Conservation (phyloP, 2,113 vertebrate species). For the Apodemus sylvaticus region DNA sequence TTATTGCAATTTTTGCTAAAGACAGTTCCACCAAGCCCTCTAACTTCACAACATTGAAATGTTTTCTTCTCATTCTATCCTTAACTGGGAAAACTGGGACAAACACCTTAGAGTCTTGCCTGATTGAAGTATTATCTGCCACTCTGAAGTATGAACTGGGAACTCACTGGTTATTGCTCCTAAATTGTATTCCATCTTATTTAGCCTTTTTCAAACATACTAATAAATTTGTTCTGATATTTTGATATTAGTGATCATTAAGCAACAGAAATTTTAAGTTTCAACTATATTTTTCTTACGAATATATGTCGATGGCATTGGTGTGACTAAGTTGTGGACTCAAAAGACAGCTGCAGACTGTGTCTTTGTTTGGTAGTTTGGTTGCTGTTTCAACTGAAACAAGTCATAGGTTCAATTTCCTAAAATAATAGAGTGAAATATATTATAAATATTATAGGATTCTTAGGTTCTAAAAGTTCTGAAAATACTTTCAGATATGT, state of each 20-base stretch:
- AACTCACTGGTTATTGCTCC: neutral
- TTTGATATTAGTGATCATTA: neutral
- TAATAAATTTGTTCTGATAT: neutral
- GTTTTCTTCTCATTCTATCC: neutral
- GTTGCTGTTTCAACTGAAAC: neutral
- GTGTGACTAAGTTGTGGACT: neutral
- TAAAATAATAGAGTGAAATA: neutral
- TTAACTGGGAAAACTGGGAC: neutral
- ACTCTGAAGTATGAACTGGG: neutral
- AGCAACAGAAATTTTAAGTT: neutral
- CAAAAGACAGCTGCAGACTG: neutral
- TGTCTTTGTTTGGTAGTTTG: neutral
- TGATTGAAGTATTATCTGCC: neutral
- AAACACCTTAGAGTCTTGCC: neutral
- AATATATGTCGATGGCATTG: neutral
- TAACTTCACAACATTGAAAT: neutral
- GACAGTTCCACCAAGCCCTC: neutral
- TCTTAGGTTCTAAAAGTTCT: neutral
- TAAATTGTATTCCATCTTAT: neutral
- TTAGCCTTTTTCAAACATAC: neutral
- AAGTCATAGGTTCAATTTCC: neutral
- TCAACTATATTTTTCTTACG: neutral
- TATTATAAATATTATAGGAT: neutral
- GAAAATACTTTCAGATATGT: neutral
- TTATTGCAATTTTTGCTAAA: neutral